Evolutionary conservation across 2,113 vertebrate genomes (phyloP).

Genomic region (Axis porcinus): DNA sequence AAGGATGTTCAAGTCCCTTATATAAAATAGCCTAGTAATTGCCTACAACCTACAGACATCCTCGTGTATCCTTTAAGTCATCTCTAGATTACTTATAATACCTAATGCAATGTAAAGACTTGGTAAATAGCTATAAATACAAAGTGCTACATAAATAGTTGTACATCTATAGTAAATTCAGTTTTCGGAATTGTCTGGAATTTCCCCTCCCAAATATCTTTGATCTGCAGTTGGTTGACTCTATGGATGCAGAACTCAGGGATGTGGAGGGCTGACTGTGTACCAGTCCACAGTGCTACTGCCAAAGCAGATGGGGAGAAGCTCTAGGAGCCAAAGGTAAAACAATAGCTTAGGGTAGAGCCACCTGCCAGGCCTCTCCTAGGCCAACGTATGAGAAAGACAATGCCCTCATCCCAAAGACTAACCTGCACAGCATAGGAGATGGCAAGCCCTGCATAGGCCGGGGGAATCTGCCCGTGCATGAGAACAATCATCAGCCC

Average conservation of each 20-base stretch:
- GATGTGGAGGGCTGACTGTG: not conserved
- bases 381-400: not conserved
- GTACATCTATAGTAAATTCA: not conserved
- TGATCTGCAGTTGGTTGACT: not conserved
- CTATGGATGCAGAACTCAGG: not conserved
- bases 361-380: not conserved
- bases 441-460: conserved; percentile 93
- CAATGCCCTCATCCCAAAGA: not conserved
- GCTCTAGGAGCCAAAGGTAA: not conserved
- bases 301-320: not conserved
- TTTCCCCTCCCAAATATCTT: not conserved
- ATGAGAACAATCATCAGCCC: conserved; percentile 93
- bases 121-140: not conserved
- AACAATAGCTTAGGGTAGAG: not conserved
- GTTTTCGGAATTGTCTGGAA: not conserved
- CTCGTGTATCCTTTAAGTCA: not conserved
- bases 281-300: not conserved
- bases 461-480: conserved; percentile 91
- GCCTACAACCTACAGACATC: not conserved
- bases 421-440: conserved; percentile 93
- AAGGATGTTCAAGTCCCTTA: not conserved
- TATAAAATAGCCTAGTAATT: not conserved
- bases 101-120: not conserved
- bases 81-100: not conserved
- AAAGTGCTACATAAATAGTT: not conserved